Evolutionary conservation across 1,140 invertebrate species (phyloP).

Genomic region (Drosophila dunni): DNA sequence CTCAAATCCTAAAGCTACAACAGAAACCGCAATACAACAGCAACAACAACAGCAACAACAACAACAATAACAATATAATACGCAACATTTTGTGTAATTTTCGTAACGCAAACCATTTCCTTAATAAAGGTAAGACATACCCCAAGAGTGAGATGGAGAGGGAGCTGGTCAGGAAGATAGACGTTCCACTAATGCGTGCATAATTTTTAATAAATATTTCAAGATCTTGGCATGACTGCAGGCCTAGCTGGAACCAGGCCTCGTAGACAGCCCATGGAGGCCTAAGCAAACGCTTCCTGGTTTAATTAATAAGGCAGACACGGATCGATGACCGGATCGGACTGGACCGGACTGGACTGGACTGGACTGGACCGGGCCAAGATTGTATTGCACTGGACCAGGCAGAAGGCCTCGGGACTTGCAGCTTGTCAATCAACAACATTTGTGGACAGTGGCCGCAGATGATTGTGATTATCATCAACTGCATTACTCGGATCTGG

Average conservation of each 20-base stretch:
- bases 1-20: conserved; percentile 43
- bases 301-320: conserved; percentile 71
- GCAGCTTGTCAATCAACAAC: conserved; percentile 74
- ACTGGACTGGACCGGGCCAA: conserved; percentile 3
- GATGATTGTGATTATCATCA: conserved; percentile 72
- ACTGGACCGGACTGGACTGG: background rate
- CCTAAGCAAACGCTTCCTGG: conserved; percentile 67
- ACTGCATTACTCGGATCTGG: conserved; percentile 51
- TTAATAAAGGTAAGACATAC: conserved; percentile 56
- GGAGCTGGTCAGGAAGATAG: conserved; percentile 13
- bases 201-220: conserved; percentile 83
- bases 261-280: conserved; percentile 38
- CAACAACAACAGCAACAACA: conserved; percentile 35
- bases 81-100: conserved; percentile 76
- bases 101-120: conserved; percentile 75
- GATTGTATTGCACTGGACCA: background rate
- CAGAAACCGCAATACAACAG: conserved; percentile 15
- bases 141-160: conserved; percentile 3
- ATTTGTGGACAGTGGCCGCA: conserved; percentile 50
- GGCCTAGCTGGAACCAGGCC: conserved; percentile 17
- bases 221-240: conserved; percentile 69
- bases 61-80: conserved; percentile 57
- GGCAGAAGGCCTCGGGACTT: conserved; percentile 27
- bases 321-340: conserved; percentile 29
- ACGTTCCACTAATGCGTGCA: conserved; percentile 71